Evolutionary conservation across 1,140 invertebrate genomes (phyloP).

Genomic region (Cepaea nemoralis): DNA sequence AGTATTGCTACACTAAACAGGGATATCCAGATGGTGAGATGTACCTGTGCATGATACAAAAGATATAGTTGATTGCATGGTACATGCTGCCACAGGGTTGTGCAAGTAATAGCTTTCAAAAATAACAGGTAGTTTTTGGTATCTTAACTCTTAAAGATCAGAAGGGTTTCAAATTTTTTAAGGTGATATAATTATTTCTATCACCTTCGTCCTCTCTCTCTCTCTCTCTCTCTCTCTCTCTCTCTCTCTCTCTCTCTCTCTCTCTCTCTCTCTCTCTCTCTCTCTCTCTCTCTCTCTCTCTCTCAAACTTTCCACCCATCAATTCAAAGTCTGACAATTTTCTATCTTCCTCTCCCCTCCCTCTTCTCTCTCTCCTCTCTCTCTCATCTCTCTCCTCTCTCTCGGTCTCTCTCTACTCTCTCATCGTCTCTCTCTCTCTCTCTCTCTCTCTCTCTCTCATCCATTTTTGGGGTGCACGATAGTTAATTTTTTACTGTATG

Average conservation of each 20-base stretch:
- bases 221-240: conserved; percentile 37
- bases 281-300: conserved; percentile 4
- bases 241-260: conserved; percentile 28
- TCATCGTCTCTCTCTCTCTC: conserved; percentile 4
- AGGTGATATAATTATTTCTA: background rate
- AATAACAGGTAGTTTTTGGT: no score
- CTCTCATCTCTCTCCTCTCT: no score
- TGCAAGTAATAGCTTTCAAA: no score
- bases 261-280: conserved; percentile 18
- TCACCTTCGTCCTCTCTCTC: no score
- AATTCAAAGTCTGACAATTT: no score
- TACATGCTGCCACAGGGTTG: no score
- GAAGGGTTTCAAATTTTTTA: no score
- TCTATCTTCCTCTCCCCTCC: no score
- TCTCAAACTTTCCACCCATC: no score
- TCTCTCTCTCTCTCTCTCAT: background rate
- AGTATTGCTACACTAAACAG: background rate
- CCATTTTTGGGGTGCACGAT: background rate
- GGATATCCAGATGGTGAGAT: conserved; percentile 8
- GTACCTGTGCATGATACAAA: background rate
- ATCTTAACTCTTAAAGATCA: no score
- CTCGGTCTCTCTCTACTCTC: no score
- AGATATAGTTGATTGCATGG: background rate
- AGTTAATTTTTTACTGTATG: no score
- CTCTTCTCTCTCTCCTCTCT: background rate